Percentiles rank a stretch among this genome's conserved stretches.
Conservation (phyloP, 2,113 vertebrate genomes). For the Sylvia atricapilla region DNA sequence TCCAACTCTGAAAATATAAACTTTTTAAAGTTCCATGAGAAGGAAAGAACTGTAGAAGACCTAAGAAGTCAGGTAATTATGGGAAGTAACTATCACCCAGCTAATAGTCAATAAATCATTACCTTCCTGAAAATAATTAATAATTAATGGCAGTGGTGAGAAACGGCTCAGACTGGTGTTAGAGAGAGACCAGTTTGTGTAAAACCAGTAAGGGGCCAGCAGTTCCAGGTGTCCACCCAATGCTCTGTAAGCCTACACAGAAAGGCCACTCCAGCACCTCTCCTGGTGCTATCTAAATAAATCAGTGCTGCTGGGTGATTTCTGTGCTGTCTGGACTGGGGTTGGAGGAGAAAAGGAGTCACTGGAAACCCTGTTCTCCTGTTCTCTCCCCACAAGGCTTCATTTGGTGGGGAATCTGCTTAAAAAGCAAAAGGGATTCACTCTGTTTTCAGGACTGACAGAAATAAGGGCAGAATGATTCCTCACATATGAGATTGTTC, state of each 20-base stretch:
- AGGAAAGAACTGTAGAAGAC: background rate
- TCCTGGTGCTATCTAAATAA: background rate
- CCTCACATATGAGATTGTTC: background rate
- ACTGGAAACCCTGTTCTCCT: background rate
- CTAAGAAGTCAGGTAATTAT: background rate
- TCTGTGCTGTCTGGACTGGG: background rate
- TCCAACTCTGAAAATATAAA: background rate
- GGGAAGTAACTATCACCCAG: background rate
- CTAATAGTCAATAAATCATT: background rate
- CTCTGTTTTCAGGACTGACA: background rate
- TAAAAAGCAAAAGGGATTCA: background rate
- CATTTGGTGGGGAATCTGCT: background rate
- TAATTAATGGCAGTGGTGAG: background rate
- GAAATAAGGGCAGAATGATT: background rate
- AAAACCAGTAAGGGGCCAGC: background rate
- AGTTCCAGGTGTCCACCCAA: background rate
- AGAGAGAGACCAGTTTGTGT: background rate
- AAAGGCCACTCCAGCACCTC: background rate
- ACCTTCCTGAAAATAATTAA: background rate
- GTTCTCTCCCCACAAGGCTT: background rate
- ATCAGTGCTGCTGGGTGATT: background rate
- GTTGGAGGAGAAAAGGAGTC: background rate
- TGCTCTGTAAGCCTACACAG: rapidly evolving
- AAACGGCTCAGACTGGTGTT: background rate
- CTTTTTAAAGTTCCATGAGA: background rate